A percentile compares a stretch with the other conserved stretches of the same genome.
Conservation (phyloP, 2,113 vertebrate species). For the Odocoileus virginianus region DNA sequence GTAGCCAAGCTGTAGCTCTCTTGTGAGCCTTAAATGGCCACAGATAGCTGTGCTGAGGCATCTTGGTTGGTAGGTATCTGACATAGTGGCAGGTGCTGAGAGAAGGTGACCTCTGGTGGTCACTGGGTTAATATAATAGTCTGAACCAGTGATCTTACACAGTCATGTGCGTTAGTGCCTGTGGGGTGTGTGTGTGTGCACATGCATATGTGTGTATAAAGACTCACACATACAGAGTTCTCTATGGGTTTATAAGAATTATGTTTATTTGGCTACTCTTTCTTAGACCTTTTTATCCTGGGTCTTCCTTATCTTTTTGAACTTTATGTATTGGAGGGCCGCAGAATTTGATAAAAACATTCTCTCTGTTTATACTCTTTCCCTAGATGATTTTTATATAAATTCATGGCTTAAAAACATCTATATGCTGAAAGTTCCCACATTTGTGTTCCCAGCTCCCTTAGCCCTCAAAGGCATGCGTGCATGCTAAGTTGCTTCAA, state of each 20-base stretch:
- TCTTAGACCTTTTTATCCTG: neutral
- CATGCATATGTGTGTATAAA: neutral
- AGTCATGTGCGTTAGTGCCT: neutral
- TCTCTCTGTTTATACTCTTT: neutral
- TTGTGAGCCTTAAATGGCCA: neutral
- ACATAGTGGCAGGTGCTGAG: neutral
- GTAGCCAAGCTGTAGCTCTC: neutral
- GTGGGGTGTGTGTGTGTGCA: neutral
- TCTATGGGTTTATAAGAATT: neutral
- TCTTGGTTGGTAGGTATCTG: neutral
- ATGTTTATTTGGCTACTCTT: neutral
- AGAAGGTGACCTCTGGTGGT: slow-evolving; percentile 36
- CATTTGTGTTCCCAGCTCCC: no score
- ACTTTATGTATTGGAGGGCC: neutral
- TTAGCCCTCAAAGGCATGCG: neutral
- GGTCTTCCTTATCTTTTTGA: slow-evolving; percentile 15
- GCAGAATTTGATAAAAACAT: neutral
- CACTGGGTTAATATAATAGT: neutral
- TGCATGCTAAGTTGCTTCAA: neutral
- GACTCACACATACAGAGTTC: neutral
- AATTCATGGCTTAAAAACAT: neutral
- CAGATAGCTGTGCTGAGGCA: neutral
- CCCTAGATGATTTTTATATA: neutral
- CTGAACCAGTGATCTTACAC: rapidly evolving
- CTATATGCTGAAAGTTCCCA: neutral